A percentile compares a stretch with the other conserved stretches of the same genome.
Conservation (phyloP, 2,113 vertebrate species). For the Mormoops blainvillei region DNA sequence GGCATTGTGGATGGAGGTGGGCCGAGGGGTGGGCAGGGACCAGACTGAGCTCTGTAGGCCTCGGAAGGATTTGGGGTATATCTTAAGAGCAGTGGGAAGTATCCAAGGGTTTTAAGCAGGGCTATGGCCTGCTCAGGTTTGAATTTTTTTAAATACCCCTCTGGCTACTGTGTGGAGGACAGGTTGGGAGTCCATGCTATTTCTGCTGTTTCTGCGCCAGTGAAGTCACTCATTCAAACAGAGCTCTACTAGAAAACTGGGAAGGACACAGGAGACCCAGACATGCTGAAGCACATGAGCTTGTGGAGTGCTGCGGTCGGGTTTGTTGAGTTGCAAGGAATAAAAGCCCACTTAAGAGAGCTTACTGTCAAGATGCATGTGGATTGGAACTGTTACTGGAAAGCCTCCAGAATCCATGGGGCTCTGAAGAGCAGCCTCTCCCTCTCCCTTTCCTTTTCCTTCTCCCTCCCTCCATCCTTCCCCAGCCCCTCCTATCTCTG, state of each 20-base stretch:
- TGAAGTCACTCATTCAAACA: background rate
- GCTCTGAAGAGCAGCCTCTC: background rate
- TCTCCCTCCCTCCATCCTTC: too few species aligned
- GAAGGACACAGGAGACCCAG: background rate
- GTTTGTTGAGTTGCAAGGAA: background rate
- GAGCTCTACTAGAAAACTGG: background rate
- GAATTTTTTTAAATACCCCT: background rate
- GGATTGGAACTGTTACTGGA: background rate
- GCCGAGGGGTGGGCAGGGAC: background rate
- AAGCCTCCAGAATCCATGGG: background rate
- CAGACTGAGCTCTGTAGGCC: background rate
- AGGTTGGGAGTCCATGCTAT: background rate
- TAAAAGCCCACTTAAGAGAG: conserved; percentile 33
- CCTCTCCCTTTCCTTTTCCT: background rate
- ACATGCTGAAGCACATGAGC: background rate
- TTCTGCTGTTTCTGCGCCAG: background rate
- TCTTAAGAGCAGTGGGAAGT: background rate
- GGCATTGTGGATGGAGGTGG: background rate
- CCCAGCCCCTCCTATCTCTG: background rate
- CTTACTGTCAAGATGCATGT: background rate
- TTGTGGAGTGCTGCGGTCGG: background rate
- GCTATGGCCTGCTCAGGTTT: background rate
- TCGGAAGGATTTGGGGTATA: background rate
- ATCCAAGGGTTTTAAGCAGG: background rate
- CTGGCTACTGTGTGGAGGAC: background rate